Percentiles rank a stretch among this genome's conserved stretches.
Evolutionary conservation across 1,140 invertebrate genomes (phyloP).

Genomic region (Anastrepha ludens): DNA sequence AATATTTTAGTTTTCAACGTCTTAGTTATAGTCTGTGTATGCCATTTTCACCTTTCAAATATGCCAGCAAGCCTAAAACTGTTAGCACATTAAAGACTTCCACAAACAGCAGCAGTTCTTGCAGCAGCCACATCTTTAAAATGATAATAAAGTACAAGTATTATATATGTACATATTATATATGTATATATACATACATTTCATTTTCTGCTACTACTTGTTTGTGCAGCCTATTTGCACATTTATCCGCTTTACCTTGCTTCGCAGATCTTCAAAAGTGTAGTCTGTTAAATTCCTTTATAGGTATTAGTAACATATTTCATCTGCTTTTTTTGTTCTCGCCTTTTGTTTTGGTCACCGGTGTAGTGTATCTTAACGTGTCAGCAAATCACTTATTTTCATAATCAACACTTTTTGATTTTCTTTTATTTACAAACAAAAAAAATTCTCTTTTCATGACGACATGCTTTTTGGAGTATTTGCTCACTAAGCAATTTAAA

Average conservation of each 20-base stretch:
- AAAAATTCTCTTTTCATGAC: neutral
- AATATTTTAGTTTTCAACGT: too few relatives aligned
- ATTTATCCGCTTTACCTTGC: neutral
- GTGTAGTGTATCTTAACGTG: neutral
- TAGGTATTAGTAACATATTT: neutral
- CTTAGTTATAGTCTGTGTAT: too few relatives aligned
- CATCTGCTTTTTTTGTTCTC: neutral
- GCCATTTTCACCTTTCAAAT: neutral
- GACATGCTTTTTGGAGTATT: neutral
- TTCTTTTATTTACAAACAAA: constrained; percentile 18
- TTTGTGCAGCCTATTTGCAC: constrained; percentile 23
- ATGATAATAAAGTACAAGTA: neutral
- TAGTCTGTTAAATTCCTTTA: neutral
- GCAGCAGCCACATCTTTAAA: constrained; percentile 11
- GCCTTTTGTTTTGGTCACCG: neutral
- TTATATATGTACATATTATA: too few relatives aligned
- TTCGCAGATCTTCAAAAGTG: neutral
- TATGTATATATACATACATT: neutral
- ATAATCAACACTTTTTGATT: constrained; percentile 27
- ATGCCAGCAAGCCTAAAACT: neutral
- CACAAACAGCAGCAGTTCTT: neutral
- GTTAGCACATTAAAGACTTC: neutral
- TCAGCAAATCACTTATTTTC: constrained; percentile 29
- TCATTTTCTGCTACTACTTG: constrained; percentile 6
- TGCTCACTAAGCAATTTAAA: neutral